phyloP scores from a whole-genome alignment of 2,113 vertebrate genomes.

The Pelecanus crispus region DNA sequence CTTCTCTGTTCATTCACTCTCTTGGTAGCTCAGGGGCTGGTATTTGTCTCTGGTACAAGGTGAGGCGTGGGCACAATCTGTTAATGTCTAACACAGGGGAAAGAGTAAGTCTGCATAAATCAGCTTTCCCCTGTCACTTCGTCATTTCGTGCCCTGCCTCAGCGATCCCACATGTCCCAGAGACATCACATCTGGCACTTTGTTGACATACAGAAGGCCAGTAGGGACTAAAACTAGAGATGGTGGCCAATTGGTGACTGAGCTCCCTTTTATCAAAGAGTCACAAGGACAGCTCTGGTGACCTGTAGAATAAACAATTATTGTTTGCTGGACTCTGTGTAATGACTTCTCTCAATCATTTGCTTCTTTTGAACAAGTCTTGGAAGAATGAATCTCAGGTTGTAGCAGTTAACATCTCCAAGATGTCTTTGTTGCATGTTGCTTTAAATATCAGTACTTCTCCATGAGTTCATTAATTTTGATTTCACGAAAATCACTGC shows the following conservation, averaged over 20 bases:
- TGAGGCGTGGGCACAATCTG: not conserved
- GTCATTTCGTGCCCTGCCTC: not conserved
- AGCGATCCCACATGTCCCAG: not conserved
- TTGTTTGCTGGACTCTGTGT: constrained; percentile 3
- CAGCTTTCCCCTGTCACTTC: not conserved
- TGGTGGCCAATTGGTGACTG: not conserved
- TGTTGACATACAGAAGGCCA: not conserved
- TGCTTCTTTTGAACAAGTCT: constrained; percentile 41
- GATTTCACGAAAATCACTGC: constrained; percentile 10
- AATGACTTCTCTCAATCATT: constrained; percentile 1
- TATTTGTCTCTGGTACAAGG: constrained; percentile 7
- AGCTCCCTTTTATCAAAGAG: not conserved
- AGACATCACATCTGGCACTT: not conserved
- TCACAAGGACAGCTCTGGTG: not conserved
- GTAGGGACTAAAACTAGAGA: constrained; percentile 5
- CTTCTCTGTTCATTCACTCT: not conserved
- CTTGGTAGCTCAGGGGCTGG: not conserved
- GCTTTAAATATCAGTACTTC: not conserved
- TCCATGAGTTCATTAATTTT: not conserved
- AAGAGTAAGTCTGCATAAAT: not conserved
- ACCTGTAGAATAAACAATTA: not conserved
- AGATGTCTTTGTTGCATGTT: not conserved
- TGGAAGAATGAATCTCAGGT: not conserved
- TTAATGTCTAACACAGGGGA: not conserved
- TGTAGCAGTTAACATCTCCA: not conserved